phyloP scores from a whole-genome alignment of 1,140 invertebrate species.

The Neodiprion lecontei region DNA sequence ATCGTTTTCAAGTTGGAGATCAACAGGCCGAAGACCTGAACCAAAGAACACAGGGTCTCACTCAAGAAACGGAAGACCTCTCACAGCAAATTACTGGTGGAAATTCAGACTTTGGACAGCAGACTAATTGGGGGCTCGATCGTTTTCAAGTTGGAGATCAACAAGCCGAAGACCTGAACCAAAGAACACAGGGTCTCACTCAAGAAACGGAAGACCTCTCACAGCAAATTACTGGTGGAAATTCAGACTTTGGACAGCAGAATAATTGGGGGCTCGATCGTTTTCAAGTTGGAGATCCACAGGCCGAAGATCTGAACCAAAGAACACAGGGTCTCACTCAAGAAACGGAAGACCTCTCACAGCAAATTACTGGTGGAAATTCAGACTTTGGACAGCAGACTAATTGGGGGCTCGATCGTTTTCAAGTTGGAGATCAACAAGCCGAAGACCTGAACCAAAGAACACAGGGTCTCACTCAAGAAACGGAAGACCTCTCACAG shows the following conservation, averaged over 20 bases:
- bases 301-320: slow-evolving; percentile 26
- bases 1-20: too few relatives aligned
- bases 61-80: slow-evolving; percentile 13
- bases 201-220: slow-evolving; percentile 28
- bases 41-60: slow-evolving; percentile 11
- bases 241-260: slow-evolving; percentile 25
- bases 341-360: slow-evolving; percentile 18
- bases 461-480: slow-evolving; percentile 1
- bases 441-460: slow-evolving; percentile 16
- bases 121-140: slow-evolving; percentile 1
- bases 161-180: slow-evolving; percentile 14
- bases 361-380: slow-evolving; percentile 12
- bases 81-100: slow-evolving; percentile 1
- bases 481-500: slow-evolving; percentile 11
- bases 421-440: neutral
- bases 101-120: slow-evolving; percentile 12
- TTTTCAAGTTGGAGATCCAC: neutral
- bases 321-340: slow-evolving; percentile 19
- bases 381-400: slow-evolving; percentile 15
- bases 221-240: slow-evolving; percentile 27
- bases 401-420: slow-evolving; percentile 6
- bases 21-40: slow-evolving; percentile 16
- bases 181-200: slow-evolving; percentile 15
- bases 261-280: neutral
- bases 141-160: slow-evolving; percentile 20